Evolutionary conservation across 2,888 invertebrate species (phyloP).

Genomic region (Lycia hirtaria): DNA sequence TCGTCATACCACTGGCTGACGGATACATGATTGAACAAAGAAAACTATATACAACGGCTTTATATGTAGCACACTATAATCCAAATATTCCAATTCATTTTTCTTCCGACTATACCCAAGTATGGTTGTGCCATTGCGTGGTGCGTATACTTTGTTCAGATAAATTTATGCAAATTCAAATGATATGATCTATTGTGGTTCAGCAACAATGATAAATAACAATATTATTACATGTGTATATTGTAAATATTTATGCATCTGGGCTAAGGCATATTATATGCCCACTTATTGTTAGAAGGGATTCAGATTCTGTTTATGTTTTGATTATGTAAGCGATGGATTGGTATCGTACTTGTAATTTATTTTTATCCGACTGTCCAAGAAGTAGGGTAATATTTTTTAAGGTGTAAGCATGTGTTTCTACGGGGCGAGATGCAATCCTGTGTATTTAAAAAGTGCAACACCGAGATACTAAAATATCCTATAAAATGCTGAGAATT

Average conservation of each 20-base stretch:
- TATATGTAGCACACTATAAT: background rate
- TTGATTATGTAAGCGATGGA: constrained; percentile 3
- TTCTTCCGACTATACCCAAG: constrained; percentile 36
- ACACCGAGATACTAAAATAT: too few relatives aligned
- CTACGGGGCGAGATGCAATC: too few relatives aligned
- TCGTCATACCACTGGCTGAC: too few relatives aligned
- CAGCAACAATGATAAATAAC: constrained; percentile 81
- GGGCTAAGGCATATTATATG: constrained; percentile 55
- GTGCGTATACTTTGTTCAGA: constrained; percentile 76
- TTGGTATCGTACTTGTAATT: background rate
- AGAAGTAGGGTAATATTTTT: too few relatives aligned
- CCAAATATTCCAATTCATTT: background rate
- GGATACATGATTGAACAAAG: too few relatives aligned
- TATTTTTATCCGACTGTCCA: too few relatives aligned
- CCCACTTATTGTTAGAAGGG: constrained; percentile 20
- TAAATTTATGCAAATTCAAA: constrained; percentile 84
- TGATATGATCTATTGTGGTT: constrained; percentile 83
- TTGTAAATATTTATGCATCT: constrained; percentile 76
- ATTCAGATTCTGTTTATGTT: constrained; percentile 34
- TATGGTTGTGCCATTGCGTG: background rate
- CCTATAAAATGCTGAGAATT: too few relatives aligned
- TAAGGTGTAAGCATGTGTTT: too few relatives aligned
- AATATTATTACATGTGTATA: constrained; percentile 76
- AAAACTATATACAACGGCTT: too few relatives aligned
- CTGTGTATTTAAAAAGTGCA: too few relatives aligned